Percentiles rank a stretch among this genome's conserved stretches.
These are phyloP conservation scores for Pungitius pungitius DNA, from an alignment of 2,113 vertebrate species.

Conservation along the genomic window DNA sequence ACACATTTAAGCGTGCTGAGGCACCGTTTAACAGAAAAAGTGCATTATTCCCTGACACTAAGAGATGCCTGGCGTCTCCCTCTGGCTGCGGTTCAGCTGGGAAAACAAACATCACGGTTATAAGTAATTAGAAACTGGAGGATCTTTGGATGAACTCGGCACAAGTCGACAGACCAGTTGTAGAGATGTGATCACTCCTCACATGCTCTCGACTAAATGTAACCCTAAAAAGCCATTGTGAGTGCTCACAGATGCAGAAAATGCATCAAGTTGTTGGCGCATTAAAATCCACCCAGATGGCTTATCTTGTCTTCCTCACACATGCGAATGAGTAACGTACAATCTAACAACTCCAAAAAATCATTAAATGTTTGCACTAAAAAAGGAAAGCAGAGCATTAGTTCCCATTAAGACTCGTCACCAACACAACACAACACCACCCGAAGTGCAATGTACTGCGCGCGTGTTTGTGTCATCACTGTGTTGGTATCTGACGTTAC, in stretches of 20 bases:
- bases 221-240: slow-evolving; percentile 8
- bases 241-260: slow-evolving; percentile 23
- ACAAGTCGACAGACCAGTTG: background rate
- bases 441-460: too few species aligned
- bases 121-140: slow-evolving; percentile 5
- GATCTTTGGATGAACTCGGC: background rate
- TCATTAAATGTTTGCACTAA: background rate
- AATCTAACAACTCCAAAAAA: slow-evolving; percentile 2
- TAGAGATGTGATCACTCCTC: slow-evolving; percentile 1
- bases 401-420: slow-evolving; percentile 2
- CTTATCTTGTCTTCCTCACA: background rate
- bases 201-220: slow-evolving; percentile 36
- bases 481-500: background rate
- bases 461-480: background rate
- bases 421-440: slow-evolving; percentile 4
- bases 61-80: slow-evolving; percentile 34
- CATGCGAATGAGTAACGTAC: background rate
- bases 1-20: slow-evolving; percentile 1
- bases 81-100: slow-evolving; percentile 11
- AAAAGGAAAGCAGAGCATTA: background rate
- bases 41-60: slow-evolving; percentile 16
- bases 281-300: slow-evolving; percentile 17
- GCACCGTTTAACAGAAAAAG: slow-evolving; percentile 5
- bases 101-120: slow-evolving; percentile 27
- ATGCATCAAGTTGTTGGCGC: slow-evolving; percentile 24